phyloP scores from a whole-genome alignment of 2,888 invertebrate species.

The Apeira syringaria region DNA sequence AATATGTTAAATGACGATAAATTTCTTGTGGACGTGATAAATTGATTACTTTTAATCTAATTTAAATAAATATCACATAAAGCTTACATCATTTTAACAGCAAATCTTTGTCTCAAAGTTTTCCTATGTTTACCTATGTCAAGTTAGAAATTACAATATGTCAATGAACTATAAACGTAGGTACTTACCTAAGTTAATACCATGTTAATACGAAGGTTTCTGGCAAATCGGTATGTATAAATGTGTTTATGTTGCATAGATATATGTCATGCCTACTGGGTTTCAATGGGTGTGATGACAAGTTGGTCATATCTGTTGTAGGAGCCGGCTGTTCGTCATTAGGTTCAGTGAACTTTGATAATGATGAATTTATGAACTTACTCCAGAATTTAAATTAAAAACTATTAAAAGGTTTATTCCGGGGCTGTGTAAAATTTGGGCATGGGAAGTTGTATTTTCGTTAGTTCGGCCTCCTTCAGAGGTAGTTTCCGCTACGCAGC shows the following conservation, averaged over 20 bases:
- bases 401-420: too few species aligned
- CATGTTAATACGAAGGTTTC: too few species aligned
- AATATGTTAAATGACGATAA: slow-evolving; percentile 5
- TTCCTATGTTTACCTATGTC: neutral
- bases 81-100: neutral
- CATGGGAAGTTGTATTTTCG: too few species aligned
- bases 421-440: too few species aligned
- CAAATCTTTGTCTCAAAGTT: neutral
- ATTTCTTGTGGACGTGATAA: neutral
- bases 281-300: too few species aligned
- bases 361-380: neutral
- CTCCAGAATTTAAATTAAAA: slow-evolving; percentile 5
- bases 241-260: too few species aligned
- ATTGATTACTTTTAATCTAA: neutral
- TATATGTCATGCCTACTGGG: too few species aligned
- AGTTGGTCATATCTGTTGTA: too few species aligned
- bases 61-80: slow-evolving; percentile 7
- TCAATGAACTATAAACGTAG: neutral
- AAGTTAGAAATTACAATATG: neutral
- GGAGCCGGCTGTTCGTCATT: too few species aligned
- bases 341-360: slow-evolving; percentile 8
- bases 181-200: too few species aligned
- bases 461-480: too few species aligned
- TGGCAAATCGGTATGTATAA: neutral
- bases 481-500: too few species aligned